Percentiles rank a stretch among this genome's conserved stretches.
Conservation (phyloP, 2,113 vertebrate genomes). For the Ochotona curzoniae region DNA sequence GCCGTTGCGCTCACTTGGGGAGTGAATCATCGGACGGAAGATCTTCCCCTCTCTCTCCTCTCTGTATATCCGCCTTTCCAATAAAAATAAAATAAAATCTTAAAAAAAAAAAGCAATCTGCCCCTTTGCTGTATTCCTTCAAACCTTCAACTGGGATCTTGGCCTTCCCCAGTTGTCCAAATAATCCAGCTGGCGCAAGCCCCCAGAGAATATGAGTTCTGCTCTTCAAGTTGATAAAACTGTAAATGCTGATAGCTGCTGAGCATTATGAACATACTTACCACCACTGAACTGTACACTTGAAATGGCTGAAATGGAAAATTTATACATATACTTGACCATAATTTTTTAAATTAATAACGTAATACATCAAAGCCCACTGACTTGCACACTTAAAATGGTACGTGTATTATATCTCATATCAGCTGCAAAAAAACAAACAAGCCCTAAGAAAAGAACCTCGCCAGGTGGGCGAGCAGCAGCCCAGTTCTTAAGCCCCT, state of each 20-base stretch:
- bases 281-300: not conserved
- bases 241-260: not conserved
- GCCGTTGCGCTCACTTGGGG: too few relatives aligned
- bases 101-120: not conserved
- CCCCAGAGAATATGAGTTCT: not conserved
- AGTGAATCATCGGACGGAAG: too few relatives aligned
- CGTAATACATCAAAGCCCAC: not conserved
- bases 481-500: not conserved
- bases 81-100: too few relatives aligned
- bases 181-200: not conserved
- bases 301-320: slow-evolving; percentile 5
- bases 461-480: not conserved
- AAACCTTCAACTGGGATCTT: not conserved
- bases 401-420: not conserved
- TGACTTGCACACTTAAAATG: not conserved
- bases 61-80: too few relatives aligned
- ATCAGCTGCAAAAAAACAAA: not conserved
- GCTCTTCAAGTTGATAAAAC: not conserved
- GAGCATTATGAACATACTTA: not conserved
- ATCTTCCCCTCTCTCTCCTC: too few relatives aligned
- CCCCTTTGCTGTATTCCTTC: slow-evolving; percentile 1
- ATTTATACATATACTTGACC: not conserved
- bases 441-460: not conserved
- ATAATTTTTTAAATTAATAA: slow-evolving; percentile 11
- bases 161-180: slow-evolving; percentile 27